These are phyloP conservation scores for Alauda arvensis DNA, from an alignment of 2,797 vertebrate genomes.

Conservation along the genomic window DNA sequence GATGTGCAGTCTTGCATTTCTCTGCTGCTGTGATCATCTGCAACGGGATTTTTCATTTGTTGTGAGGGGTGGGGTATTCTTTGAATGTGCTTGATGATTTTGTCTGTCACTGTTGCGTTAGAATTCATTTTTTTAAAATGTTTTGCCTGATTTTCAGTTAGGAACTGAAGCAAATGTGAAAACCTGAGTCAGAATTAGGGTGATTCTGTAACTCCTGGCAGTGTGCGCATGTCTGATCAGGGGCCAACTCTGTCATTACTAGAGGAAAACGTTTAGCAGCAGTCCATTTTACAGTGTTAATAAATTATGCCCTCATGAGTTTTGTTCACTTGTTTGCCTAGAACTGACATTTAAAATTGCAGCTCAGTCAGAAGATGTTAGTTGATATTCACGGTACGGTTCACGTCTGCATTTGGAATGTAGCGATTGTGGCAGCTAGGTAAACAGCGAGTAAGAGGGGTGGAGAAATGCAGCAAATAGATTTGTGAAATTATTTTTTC, in stretches of 20 bases:
- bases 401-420: slow-evolving; percentile 20
- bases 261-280: slow-evolving; percentile 13
- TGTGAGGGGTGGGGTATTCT: neutral
- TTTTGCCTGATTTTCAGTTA: slow-evolving; percentile 19
- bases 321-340: slow-evolving; percentile 23
- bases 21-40: neutral
- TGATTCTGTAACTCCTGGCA: neutral
- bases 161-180: slow-evolving; percentile 4
- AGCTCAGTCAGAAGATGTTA: slow-evolving; percentile 32
- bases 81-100: neutral
- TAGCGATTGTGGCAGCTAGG: slow-evolving; percentile 16
- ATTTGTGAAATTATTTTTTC: slow-evolving; percentile 33
- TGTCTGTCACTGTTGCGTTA: neutral
- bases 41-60: neutral
- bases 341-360: slow-evolving; percentile 45
- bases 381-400: slow-evolving; percentile 26
- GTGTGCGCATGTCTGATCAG: neutral
- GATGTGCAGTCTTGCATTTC: neutral
- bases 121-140: slow-evolving; percentile 11
- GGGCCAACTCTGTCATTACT: neutral
- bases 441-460: neutral
- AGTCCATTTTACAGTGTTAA: slow-evolving; percentile 10
- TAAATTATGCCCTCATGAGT: slow-evolving; percentile 33
- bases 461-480: neutral
- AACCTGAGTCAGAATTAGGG: neutral